Conservation (phyloP, 92 coral and sea anemone species). For the Heliopora coerulea region DNA sequence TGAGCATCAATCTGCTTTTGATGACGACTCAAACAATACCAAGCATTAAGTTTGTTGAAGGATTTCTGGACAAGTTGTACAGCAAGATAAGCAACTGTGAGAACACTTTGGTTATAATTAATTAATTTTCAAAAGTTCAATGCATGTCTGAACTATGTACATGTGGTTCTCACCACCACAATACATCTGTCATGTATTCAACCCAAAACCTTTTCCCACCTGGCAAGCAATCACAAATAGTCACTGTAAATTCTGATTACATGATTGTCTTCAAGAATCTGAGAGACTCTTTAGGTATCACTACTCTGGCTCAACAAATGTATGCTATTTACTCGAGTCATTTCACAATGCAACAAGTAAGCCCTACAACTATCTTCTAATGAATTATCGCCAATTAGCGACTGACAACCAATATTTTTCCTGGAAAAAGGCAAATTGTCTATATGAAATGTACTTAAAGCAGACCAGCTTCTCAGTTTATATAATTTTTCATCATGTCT, state of each 20-base stretch:
- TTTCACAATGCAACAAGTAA: slow-evolving; percentile 17
- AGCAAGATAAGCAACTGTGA: slow-evolving; percentile 9
- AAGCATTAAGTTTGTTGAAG: slow-evolving; percentile 48
- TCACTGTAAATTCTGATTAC: slow-evolving; percentile 41
- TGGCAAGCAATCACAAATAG: not conserved
- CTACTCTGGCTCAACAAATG: slow-evolving; percentile 15
- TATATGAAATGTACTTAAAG: too few relatives aligned
- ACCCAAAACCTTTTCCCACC: not conserved
- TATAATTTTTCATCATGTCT: too few relatives aligned
- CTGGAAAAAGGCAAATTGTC: too few relatives aligned
- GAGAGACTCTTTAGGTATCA: slow-evolving; percentile 4
- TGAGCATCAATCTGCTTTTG: not conserved
- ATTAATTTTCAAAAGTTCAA: not conserved
- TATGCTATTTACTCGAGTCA: slow-evolving; percentile 10
- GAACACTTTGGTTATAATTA: not conserved
- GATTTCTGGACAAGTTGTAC: slow-evolving; percentile 38
- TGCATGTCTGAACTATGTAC: not conserved
- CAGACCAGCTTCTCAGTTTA: too few relatives aligned
- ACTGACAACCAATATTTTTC: too few relatives aligned
- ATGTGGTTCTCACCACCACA: not conserved
- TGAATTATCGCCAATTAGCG: slow-evolving; percentile 22
- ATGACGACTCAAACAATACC: slow-evolving; percentile 17
- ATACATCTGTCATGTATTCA: not conserved
- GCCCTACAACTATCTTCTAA: slow-evolving; percentile 3
- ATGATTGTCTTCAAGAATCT: slow-evolving; percentile 13